These are phyloP conservation scores for Sporophila hypoxantha DNA, from an alignment of 2,113 vertebrate species.

Conservation along the genomic window DNA sequence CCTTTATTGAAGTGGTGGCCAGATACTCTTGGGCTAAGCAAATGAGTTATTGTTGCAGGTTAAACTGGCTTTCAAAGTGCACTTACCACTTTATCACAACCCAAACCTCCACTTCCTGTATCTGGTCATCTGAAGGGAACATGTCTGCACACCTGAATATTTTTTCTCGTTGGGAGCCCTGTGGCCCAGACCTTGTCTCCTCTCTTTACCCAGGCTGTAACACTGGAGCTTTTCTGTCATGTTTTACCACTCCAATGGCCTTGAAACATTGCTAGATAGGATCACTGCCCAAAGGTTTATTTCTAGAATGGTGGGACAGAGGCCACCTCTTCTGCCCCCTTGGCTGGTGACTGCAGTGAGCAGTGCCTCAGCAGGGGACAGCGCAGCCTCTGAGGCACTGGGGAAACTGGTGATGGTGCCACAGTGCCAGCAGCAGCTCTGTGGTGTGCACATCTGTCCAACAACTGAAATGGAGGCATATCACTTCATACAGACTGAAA, in stretches of 20 bases:
- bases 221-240: neutral
- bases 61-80: neutral
- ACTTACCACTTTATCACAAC: neutral
- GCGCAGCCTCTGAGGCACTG: rapidly evolving
- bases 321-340: neutral
- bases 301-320: neutral
- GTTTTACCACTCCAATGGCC: neutral
- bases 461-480: neutral
- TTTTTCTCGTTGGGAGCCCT: neutral
- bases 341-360: neutral
- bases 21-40: neutral
- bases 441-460: rapidly evolving
- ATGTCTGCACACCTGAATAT: rapidly evolving
- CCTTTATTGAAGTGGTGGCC: neutral
- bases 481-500: neutral
- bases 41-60: neutral
- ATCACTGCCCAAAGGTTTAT: neutral
- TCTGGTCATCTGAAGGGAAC: neutral
- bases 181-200: neutral
- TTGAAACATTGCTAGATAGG: neutral
- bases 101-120: neutral
- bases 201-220: neutral
- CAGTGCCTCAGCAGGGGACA: rapidly evolving
- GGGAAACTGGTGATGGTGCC: neutral
- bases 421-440: neutral